Evolutionary conservation across 2,888 invertebrate species (phyloP).

Genomic region (Meiosimyza platycephala): DNA sequence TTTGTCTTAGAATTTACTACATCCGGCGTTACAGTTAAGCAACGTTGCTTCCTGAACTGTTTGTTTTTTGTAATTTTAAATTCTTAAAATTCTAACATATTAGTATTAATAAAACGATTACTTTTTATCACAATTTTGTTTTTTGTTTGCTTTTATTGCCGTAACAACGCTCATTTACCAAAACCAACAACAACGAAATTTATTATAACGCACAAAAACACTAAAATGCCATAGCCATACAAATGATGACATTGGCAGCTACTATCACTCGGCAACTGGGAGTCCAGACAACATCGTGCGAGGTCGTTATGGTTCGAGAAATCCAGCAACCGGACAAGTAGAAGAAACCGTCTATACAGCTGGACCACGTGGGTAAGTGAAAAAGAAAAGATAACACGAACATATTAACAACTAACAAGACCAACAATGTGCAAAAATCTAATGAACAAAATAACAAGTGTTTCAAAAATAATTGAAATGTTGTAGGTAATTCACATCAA

Average conservation of each 20-base stretch:
- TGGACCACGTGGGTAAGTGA: slow-evolving; percentile 77
- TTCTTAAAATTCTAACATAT: slow-evolving; percentile 7
- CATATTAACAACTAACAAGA: slow-evolving; percentile 29
- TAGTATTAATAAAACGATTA: background rate
- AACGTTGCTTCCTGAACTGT: no score
- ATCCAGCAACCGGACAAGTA: slow-evolving; percentile 76
- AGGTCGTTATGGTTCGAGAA: slow-evolving; percentile 79
- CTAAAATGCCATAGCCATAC: slow-evolving; percentile 59
- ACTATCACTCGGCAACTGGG: slow-evolving; percentile 75
- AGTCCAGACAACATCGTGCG: slow-evolving; percentile 77
- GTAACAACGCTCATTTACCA: background rate
- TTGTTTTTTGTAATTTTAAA: no score
- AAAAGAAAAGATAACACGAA: background rate
- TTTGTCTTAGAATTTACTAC: no score
- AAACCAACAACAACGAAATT: slow-evolving; percentile 11
- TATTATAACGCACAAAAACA: slow-evolving; percentile 46
- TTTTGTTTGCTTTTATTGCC: background rate
- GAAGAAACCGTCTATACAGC: slow-evolving; percentile 81
- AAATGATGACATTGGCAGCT: slow-evolving; percentile 77
- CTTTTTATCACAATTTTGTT: slow-evolving; percentile 3
- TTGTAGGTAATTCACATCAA: background rate
- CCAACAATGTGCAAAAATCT: slow-evolving; percentile 1
- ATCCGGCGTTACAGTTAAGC: no score
- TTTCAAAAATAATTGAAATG: background rate
- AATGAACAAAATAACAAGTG: background rate